phyloP scores from a whole-genome alignment of 2,113 vertebrate genomes.

The Erpornis zantholeuca region DNA sequence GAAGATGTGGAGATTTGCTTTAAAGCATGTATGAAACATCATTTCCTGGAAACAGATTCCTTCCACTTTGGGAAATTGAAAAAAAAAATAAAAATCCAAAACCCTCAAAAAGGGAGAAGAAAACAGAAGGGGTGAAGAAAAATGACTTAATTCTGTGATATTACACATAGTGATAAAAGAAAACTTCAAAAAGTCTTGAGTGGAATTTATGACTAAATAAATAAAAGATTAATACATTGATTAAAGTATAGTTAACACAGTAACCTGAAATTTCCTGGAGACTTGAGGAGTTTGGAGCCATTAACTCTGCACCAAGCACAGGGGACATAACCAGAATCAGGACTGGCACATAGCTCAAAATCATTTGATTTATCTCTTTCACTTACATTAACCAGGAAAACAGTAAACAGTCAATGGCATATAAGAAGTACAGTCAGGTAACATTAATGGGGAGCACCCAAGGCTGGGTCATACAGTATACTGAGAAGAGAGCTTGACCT shows the following conservation, averaged over 20 bases:
- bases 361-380: conserved; percentile 43
- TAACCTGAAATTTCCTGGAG: conserved; percentile 77
- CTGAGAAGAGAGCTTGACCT: conserved; percentile 56
- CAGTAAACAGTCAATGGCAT: conserved; percentile 27
- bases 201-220: conserved; percentile 49
- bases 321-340: conserved; percentile 33
- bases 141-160: conserved; percentile 75
- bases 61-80: background rate
- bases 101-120: background rate
- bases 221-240: conserved; percentile 76
- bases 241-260: conserved; percentile 77
- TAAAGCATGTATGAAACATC: background rate
- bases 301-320: conserved; percentile 58
- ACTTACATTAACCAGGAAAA: conserved; percentile 17
- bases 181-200: conserved; percentile 74
- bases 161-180: conserved; percentile 77
- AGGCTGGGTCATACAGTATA: conserved; percentile 41
- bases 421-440: conserved; percentile 9
- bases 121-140: conserved; percentile 50
- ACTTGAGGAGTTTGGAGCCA: conserved; percentile 71
- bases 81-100: background rate
- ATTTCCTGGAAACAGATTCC: background rate
- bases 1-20: background rate
- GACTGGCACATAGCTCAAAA: conserved; percentile 37
- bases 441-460: conserved; percentile 42